phyloP scores from a whole-genome alignment of 1,140 invertebrate genomes.

The Xylocopa sonorina region DNA sequence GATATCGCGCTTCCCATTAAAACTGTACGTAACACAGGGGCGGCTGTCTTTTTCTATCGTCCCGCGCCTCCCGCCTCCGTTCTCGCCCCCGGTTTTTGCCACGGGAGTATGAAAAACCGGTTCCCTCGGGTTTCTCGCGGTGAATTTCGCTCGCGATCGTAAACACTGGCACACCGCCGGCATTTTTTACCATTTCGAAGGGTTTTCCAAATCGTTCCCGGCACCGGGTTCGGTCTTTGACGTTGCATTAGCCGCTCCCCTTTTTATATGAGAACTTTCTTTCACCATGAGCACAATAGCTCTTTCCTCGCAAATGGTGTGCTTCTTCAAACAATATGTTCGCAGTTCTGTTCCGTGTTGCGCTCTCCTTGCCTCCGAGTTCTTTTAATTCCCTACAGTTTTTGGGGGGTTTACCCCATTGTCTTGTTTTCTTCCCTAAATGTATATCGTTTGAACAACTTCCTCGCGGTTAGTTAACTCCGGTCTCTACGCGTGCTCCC shows the following conservation, averaged over 20 bases:
- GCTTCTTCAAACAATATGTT: conserved; percentile 16
- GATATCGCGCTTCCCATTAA: neutral
- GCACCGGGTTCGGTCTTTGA: conserved; percentile 8
- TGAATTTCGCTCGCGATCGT: neutral
- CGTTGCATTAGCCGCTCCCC: neutral
- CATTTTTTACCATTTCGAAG: conserved; percentile 9
- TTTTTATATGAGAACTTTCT: conserved; percentile 9
- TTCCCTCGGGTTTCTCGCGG: neutral
- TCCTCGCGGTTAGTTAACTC: conserved; percentile 8
- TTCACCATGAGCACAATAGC: conserved; percentile 1
- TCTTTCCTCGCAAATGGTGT: neutral
- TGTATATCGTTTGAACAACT: neutral
- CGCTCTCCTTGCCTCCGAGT: neutral
- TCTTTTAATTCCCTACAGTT: neutral
- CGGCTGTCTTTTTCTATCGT: conserved; percentile 1
- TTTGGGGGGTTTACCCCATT: neutral
- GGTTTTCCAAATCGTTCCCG: conserved; percentile 16
- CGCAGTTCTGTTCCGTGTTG: neutral
- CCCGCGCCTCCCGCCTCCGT: neutral
- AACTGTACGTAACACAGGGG: neutral
- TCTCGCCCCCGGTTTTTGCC: too few species aligned
- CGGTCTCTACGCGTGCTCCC: neutral
- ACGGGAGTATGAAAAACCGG: neutral
- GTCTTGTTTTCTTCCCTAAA: neutral
- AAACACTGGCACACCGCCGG: neutral